Percentiles rank a stretch among this genome's conserved stretches.
Conservation (phyloP, 2,797 vertebrate species). For the Gallinago solitaria region DNA sequence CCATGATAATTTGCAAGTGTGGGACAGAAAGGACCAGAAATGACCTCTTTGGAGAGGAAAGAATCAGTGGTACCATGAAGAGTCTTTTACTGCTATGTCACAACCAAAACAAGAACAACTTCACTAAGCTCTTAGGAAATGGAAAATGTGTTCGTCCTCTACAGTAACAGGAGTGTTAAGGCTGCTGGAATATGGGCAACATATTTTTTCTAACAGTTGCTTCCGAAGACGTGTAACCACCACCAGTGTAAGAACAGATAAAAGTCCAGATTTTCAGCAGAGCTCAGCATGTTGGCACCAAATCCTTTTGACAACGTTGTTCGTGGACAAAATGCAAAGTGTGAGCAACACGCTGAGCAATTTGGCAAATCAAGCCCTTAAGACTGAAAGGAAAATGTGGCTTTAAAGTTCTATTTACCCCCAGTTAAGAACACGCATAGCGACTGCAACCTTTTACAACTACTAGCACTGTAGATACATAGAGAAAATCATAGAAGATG, state of each 20-base stretch:
- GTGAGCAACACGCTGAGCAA: background rate
- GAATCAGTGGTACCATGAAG: background rate
- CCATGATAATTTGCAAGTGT: background rate
- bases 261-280: background rate
- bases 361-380: background rate
- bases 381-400: background rate
- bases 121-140: background rate
- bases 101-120: background rate
- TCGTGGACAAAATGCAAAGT: background rate
- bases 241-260: background rate
- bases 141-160: background rate
- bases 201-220: background rate
- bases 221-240: background rate
- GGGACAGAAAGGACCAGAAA: background rate
- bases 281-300: background rate
- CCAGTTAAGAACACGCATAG: background rate
- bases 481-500: background rate
- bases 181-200: background rate
- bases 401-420: background rate
- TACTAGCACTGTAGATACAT: accelerated
- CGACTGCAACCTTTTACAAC: background rate
- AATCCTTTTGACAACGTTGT: background rate
- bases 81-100: background rate
- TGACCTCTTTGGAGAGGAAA: background rate
- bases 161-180: background rate